phyloP scores from a whole-genome alignment of 2,797 vertebrate genomes.

The Alosa sapidissima region DNA sequence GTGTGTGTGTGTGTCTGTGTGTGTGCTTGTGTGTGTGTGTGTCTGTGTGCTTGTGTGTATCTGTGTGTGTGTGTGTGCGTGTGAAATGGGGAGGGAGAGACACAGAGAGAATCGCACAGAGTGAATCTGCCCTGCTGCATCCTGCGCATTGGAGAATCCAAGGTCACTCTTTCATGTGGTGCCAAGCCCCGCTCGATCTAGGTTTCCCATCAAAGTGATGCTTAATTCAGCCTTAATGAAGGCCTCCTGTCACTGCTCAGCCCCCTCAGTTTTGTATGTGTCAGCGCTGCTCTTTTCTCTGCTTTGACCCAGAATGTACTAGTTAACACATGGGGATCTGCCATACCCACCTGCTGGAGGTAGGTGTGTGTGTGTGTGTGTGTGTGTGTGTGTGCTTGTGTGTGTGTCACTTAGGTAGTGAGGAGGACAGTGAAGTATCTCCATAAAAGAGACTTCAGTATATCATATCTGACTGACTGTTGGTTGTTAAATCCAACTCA shows the following conservation, averaged over 20 bases:
- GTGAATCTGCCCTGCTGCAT: conserved; percentile 64
- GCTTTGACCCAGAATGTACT: conserved; percentile 59
- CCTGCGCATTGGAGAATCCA: conserved; percentile 71
- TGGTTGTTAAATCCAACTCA: no score
- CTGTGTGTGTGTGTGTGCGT: conserved; percentile 30
- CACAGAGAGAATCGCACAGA: conserved; percentile 34
- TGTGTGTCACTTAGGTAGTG: neutral
- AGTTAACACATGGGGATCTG: conserved; percentile 56
- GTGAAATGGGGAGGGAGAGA: conserved; percentile 32
- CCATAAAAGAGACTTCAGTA: neutral
- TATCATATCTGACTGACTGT: neutral
- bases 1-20: no score
- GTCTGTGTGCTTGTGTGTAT: conserved; percentile 38
- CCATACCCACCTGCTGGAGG: conserved; percentile 48
- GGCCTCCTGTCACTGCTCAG: conserved; percentile 60
- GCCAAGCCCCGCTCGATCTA: conserved; percentile 74
- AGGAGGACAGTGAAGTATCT: neutral
- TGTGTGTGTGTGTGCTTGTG: neutral
- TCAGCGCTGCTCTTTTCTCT: conserved; percentile 54
- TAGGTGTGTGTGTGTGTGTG: neutral
- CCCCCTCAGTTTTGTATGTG: conserved; percentile 56
- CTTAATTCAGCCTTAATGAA: conserved; percentile 77
- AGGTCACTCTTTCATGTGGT: conserved; percentile 79
- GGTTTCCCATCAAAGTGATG: conserved; percentile 74
- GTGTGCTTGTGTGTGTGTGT: conserved; percentile 13